Percentiles rank a stretch among this genome's conserved stretches.
Conservation (phyloP, 2,113 vertebrate species). For the Tautogolabrus adspersus region DNA sequence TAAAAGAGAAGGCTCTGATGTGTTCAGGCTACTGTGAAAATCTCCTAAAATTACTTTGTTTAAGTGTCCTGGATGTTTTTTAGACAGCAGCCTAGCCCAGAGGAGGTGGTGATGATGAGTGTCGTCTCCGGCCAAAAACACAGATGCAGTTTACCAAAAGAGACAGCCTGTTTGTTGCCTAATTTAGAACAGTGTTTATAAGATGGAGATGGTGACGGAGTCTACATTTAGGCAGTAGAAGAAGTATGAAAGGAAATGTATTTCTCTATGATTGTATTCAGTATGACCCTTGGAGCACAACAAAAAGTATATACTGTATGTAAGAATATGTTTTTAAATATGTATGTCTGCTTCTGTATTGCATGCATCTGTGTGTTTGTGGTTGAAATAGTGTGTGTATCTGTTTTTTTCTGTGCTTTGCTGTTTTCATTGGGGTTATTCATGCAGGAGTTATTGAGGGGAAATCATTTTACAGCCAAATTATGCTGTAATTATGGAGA, state of each 20-base stretch:
- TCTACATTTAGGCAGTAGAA: constrained; percentile 6
- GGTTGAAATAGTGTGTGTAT: constrained; percentile 15
- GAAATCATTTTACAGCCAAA: constrained; percentile 81
- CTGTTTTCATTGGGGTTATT: constrained; percentile 77
- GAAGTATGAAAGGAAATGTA: constrained; percentile 1
- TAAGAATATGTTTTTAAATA: constrained; percentile 4
- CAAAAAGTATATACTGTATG: not conserved
- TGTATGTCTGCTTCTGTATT: not conserved
- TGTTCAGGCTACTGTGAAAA: constrained; percentile 55
- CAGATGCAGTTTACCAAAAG: constrained; percentile 16
- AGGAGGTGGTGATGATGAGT: constrained; percentile 39
- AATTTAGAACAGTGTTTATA: constrained; percentile 40
- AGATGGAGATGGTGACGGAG: constrained; percentile 15
- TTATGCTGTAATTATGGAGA: constrained; percentile 81
- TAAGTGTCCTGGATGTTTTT: constrained; percentile 50
- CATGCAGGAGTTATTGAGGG: constrained; percentile 73
- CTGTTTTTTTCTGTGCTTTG: constrained; percentile 27
- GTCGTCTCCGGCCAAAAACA: constrained; percentile 37
- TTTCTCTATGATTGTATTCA: constrained; percentile 18
- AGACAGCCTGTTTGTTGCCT: constrained; percentile 36
- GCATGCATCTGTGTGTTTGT: constrained; percentile 27
- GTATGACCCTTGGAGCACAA: constrained; percentile 7
- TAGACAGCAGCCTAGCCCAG: constrained; percentile 39
- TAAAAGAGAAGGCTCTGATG: constrained; percentile 45
- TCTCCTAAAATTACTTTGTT: constrained; percentile 55